Evolutionary conservation across 1,140 invertebrate species (phyloP), one percentile per base, ranked within the genome.

Genomic region (Panulirus ornatus): DNA sequence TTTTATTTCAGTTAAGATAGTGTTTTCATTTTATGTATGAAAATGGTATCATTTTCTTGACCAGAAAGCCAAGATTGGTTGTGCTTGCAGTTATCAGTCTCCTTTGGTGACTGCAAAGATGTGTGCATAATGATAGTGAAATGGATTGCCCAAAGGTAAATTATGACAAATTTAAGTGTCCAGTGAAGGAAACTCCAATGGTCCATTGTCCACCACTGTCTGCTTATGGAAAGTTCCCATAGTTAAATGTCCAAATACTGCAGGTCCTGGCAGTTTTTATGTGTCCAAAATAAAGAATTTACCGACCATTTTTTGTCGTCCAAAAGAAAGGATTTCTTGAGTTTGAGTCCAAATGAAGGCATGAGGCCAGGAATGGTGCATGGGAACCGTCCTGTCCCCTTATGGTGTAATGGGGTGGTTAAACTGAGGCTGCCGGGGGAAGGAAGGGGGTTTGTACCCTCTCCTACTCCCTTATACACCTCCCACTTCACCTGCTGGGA

Each of bases 281-380:
- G 36, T 89, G 84, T 87, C 84, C 87, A 81, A 82, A 88, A 79
- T n/a, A 27, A 38, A 88, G 70, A 30, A 63, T 81, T 66, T 88
- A 88, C 85, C 85, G 85, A 88, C 85, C 85, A 88, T 88, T 66
- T 66, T 54, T 88, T 88, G 34, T 88, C 85, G 85, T 88, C 85
- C 85, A 88, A 66, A 88, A 63, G 51, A 66, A 79, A 58, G 42
- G n/a, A 34, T 86, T 76, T 70, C 30, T 88, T 44, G 30, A 88
- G 73, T 70, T 66, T 66, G 58, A 66, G 58, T 66, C 58, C 58
- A 66, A 66, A 66, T 66, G 58, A 66, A 66, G 22, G 58, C 22
- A 30, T 66, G 44, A 27, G 22, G 81, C 58, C 81, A 84, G 81
- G 58, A 70, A 66, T 66, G 81, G n/a, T 84, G 54, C 36, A 38